These are phyloP conservation scores for Chymomyza amoena DNA, from an alignment of 2,888 invertebrate genomes.

Conservation along the genomic window DNA sequence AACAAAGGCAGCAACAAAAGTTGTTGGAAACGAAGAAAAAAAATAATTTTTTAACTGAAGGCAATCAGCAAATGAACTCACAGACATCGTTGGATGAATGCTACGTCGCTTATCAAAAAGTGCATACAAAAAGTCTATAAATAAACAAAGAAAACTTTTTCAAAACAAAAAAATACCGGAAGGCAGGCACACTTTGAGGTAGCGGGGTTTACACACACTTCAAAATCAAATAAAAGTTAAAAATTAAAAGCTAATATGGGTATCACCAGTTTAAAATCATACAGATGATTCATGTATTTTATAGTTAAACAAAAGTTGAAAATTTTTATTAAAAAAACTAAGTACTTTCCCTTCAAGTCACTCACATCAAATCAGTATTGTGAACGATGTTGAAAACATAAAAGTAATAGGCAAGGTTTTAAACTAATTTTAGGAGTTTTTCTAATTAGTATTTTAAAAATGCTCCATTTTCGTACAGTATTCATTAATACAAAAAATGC, in stretches of 20 bases:
- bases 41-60: slow-evolving; percentile 31
- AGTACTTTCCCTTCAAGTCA: too few species aligned
- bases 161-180: background rate
- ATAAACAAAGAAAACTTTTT: background rate
- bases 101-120: slow-evolving; percentile 46
- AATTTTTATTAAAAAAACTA: too few species aligned
- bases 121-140: slow-evolving; percentile 15
- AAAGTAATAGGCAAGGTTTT: too few species aligned
- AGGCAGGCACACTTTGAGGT: background rate
- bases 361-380: too few species aligned
- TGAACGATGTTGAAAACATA: too few species aligned
- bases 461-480: too few species aligned
- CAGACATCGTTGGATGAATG: slow-evolving; percentile 31
- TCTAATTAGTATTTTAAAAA: too few species aligned
- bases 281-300: background rate
- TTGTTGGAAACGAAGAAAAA: slow-evolving; percentile 4
- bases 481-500: too few species aligned
- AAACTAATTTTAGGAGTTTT: too few species aligned
- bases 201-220: background rate
- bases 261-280: background rate
- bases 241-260: background rate
- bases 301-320: too few species aligned
- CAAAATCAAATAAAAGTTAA: slow-evolving; percentile 3
- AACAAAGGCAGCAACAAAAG: background rate
- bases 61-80: slow-evolving; percentile 44